Evolutionary conservation across 92 coral and sea anemone species (phyloP), one percentile per base, ranked within the genome.

Genomic region (Plumapathes pennacea): DNA sequence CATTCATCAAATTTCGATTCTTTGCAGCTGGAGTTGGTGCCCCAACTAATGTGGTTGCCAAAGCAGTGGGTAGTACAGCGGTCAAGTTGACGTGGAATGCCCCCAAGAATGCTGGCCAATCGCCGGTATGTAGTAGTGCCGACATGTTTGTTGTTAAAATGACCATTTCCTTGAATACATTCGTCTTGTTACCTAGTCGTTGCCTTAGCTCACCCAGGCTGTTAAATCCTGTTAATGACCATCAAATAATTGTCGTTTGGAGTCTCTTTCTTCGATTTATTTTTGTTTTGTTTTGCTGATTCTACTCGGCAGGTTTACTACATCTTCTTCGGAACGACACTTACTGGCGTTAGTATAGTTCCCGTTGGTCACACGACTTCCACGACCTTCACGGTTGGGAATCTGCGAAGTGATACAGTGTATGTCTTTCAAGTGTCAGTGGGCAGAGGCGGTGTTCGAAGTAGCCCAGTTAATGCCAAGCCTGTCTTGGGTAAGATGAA

Each of bases 361-460:
- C 63, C 73, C 3, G 49, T 43, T 3, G 73, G 61, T 8, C 10
- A n/a, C 42, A 62, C 80, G 2, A 3, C 43, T 30, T 4, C 10
- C 1, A 21, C 0, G 5, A 9, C 1, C 1, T 72, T 17, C 27
- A 11, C 2, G 1, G 72, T 72, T 19, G 34, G 30, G 21, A 20
- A 47, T 38, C 54, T 72, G 21, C 39, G 3, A 10, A 38, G 26
- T 15, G 25, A 25, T n/a, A 10, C 44, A 18, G 64, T 62, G 40
- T 72, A 72, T 25, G 63, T 51, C 55, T 72, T 72, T 43, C 57
- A 72, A 40, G 80, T 72, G 17, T 62, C 80, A 4, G 25, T 63
- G 36, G 80, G 73, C 20, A 5, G 8, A 17, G 15, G 7, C 4
- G 80, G 80, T 6, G 11, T 14, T 18, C 80, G 26, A 45, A 72